These are phyloP conservation scores for Drosophila malerkotliana DNA, from an alignment of 1,140 invertebrate species.

Conservation along the genomic window DNA sequence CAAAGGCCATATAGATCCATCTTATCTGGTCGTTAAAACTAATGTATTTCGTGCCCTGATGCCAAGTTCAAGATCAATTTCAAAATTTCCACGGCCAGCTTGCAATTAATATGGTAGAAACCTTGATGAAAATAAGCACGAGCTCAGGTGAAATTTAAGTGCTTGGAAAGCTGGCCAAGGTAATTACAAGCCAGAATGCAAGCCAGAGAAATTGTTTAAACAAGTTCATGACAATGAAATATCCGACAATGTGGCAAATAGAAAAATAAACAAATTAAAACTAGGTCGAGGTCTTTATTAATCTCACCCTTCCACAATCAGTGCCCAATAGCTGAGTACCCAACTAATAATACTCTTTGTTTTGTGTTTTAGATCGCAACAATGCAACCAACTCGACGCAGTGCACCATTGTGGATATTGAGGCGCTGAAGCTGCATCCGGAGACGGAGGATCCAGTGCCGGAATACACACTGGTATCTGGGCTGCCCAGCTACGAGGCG, in stretches of 20 bases:
- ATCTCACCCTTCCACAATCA: slow-evolving; percentile 1
- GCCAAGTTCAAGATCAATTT: slow-evolving; percentile 26
- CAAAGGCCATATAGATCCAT: not conserved
- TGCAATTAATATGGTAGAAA: not conserved
- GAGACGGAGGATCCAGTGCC: slow-evolving; percentile 85
- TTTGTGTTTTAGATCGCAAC: slow-evolving; percentile 62
- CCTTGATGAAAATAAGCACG: slow-evolving; percentile 25
- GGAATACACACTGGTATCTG: slow-evolving; percentile 87
- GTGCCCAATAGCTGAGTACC: slow-evolving; percentile 2
- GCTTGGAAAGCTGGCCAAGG: slow-evolving; percentile 35
- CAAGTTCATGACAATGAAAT: slow-evolving; percentile 32
- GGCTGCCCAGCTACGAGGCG: slow-evolving; percentile 87
- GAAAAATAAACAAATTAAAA: slow-evolving; percentile 22
- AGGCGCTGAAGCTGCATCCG: slow-evolving; percentile 72
- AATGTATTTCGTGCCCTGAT: slow-evolving; percentile 17
- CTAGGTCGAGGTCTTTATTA: slow-evolving; percentile 38
- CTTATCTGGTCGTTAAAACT: slow-evolving; percentile 14
- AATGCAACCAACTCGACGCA: slow-evolving; percentile 64
- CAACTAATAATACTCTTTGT: slow-evolving; percentile 34
- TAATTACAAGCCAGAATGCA: slow-evolving; percentile 26
- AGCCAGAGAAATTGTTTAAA: slow-evolving; percentile 25
- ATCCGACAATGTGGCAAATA: not conserved
- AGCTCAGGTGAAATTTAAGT: slow-evolving; percentile 28
- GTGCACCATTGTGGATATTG: slow-evolving; percentile 70
- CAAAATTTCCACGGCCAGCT: slow-evolving; percentile 5